Conservation (phyloP, 2,113 vertebrate genomes). For the Chiloscyllium plagiosum region DNA sequence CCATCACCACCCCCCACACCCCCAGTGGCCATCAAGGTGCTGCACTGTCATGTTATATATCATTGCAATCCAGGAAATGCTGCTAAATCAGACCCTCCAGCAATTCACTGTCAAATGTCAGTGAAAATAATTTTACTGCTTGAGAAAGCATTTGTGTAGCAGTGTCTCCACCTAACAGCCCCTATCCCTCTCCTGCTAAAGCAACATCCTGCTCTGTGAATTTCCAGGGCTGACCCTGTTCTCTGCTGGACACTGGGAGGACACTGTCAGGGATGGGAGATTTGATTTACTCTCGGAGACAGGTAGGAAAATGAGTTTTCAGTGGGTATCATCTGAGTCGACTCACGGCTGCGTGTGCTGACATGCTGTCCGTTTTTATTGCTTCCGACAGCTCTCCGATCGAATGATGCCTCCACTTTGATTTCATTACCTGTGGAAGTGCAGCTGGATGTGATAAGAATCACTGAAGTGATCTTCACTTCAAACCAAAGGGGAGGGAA, state of each 20-base stretch:
- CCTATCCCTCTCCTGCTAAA: not conserved
- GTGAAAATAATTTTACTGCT: not conserved
- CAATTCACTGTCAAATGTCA: not conserved
- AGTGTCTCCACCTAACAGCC: not conserved
- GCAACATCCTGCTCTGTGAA: not conserved
- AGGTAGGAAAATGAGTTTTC: not conserved
- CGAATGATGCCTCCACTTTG: not conserved
- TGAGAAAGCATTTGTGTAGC: not conserved
- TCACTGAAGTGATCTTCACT: not conserved
- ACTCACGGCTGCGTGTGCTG: not conserved
- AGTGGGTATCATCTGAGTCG: not conserved
- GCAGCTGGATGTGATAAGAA: not conserved
- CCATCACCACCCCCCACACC: no score
- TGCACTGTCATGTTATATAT: not conserved
- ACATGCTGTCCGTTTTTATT: constrained; percentile 6
- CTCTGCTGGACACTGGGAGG: not conserved
- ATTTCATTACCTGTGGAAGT: not conserved
- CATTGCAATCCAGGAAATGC: not conserved
- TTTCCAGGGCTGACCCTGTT: not conserved
- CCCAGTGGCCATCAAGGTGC: not conserved
- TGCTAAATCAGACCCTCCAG: not conserved
- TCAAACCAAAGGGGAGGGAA: not conserved
- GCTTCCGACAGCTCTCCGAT: not conserved
- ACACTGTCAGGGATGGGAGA: not conserved
- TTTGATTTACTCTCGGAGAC: not conserved